Conservation (phyloP, 1,140 invertebrate genomes). For the Drosophila sp. region DNA sequence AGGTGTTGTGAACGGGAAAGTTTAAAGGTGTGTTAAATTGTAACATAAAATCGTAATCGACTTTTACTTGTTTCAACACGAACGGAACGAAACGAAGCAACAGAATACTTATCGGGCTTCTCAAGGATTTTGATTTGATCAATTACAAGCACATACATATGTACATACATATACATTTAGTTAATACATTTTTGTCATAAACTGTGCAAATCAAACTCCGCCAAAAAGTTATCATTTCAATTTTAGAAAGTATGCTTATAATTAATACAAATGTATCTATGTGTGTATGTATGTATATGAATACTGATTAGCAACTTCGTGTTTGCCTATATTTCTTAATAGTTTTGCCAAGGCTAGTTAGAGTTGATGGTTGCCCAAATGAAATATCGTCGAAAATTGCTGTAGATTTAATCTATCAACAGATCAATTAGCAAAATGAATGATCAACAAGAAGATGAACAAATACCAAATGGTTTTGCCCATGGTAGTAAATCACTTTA, state of each 20-base stretch:
- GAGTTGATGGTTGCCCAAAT: not conserved
- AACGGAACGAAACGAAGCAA: not conserved
- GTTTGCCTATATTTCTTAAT: not conserved
- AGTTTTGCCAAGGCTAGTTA: not conserved
- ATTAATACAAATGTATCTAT: slow-evolving; percentile 1
- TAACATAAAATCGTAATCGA: slow-evolving; percentile 17
- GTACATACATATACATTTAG: too few species aligned
- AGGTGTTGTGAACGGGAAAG: slow-evolving; percentile 42
- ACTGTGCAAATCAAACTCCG: too few species aligned
- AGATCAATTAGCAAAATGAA: slow-evolving; percentile 14
- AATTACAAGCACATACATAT: too few species aligned
- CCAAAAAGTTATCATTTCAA: not conserved
- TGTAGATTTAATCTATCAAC: not conserved
- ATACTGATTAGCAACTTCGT: not conserved
- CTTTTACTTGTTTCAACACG: slow-evolving; percentile 13
- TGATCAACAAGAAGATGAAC: slow-evolving; percentile 3
- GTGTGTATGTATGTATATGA: not conserved
- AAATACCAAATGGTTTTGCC: slow-evolving; percentile 2
- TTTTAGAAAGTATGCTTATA: slow-evolving; percentile 11
- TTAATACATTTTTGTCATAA: too few species aligned
- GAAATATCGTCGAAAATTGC: not conserved
- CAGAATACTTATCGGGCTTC: slow-evolving; percentile 1
- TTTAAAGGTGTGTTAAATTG: slow-evolving; percentile 34
- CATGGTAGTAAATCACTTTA: slow-evolving; percentile 30
- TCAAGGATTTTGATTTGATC: slow-evolving; percentile 3